Conservation (phyloP, 1,140 invertebrate species). For the Hesperophylax magnus region DNA sequence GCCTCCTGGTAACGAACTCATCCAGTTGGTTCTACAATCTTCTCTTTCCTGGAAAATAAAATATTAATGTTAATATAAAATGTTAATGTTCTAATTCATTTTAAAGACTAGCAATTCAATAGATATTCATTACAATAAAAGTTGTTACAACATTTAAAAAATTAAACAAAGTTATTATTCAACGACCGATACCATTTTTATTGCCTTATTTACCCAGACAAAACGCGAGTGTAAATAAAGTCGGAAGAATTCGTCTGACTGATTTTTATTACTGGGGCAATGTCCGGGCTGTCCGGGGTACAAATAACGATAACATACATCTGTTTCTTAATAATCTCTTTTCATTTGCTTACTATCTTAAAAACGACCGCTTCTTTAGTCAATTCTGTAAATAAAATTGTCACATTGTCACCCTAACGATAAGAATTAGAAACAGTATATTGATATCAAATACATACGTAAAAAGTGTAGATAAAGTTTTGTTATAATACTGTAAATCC, state of each 20-base stretch:
- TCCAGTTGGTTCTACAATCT: slow-evolving; percentile 22
- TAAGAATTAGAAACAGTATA: no score
- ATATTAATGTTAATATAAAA: neutral
- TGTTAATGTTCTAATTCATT: neutral
- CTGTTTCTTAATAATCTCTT: neutral
- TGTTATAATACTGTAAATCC: no score
- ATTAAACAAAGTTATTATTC: neutral
- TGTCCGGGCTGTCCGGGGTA: neutral
- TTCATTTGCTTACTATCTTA: slow-evolving; percentile 13
- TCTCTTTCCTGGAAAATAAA: slow-evolving; percentile 22
- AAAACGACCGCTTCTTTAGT: neutral
- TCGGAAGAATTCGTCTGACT: slow-evolving; percentile 16
- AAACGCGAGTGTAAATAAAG: neutral
- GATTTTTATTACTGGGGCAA: slow-evolving; percentile 7
- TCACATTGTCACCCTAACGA: no score
- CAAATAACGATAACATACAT: neutral
- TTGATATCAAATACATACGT: no score
- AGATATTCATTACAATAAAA: neutral
- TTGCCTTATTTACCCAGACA: neutral
- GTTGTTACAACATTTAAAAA: neutral
- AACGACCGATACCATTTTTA: slow-evolving; percentile 6
- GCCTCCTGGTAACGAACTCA: slow-evolving; percentile 37
- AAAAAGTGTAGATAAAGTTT: no score
- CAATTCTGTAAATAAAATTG: neutral
- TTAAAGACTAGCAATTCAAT: neutral